Evolutionary conservation across 2,797 vertebrate species (phyloP).

Genomic region (Semaprochilodus insignis): DNA sequence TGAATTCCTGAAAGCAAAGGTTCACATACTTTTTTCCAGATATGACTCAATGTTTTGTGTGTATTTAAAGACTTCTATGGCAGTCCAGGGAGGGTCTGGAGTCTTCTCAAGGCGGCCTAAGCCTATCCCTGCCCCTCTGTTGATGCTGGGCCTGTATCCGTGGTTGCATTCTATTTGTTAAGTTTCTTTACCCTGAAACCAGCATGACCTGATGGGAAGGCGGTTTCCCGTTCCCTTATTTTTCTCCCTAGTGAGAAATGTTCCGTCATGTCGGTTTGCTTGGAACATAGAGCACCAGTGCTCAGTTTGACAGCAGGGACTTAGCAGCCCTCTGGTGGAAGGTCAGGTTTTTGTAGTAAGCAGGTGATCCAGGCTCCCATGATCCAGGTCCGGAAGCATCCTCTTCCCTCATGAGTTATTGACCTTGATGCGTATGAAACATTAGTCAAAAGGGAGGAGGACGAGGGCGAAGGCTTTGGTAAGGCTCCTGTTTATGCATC

Average conservation of each 20-base stretch:
- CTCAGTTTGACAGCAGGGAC: not conserved
- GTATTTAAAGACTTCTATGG: too few species aligned
- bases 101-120: too few species aligned
- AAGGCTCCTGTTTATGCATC: not conserved
- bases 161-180: too few species aligned
- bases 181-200: too few species aligned
- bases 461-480: not conserved
- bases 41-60: too few species aligned
- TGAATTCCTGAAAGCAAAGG: too few species aligned
- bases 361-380: not conserved
- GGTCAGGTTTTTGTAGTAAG: not conserved
- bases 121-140: too few species aligned
- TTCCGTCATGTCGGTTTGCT: not conserved
- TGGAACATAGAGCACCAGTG: not conserved
- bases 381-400: not conserved
- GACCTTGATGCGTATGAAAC: not conserved
- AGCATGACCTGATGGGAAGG: too few species aligned
- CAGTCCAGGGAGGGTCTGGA: too few species aligned
- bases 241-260: not conserved
- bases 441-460: slow-evolving; percentile 12
- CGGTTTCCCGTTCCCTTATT: not conserved
- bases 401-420: not conserved
- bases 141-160: too few species aligned
- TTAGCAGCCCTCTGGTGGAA: not conserved
- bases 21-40: too few species aligned